Base-by-base conservation (phyloP, 2,888 invertebrate species). In the Abrostola tripartita region DNA sequence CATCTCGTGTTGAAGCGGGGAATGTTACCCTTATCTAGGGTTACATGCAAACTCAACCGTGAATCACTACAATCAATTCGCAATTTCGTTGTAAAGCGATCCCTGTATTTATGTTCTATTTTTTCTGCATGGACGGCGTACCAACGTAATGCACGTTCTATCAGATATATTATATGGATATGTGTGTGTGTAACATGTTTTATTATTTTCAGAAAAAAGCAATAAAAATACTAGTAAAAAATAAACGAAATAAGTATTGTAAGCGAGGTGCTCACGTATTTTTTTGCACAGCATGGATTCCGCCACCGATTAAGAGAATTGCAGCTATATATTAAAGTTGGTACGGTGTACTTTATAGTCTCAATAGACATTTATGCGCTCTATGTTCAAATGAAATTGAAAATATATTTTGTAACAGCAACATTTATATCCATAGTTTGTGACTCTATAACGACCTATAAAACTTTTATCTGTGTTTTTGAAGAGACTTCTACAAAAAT, bases 21-120 rank as follows among this genome's bases (percentile, higher is more conserved):
- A 88, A 88, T 86, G 86, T 85, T 85, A 85, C 86, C 85, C 87
- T 92, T 93, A 92, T 92, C 92, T 89, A 78, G 82, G 85, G 85
- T 85, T 88, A 90, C 91, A 93, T 91, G 92, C 91, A 89, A 92
- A 91, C 88, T 88, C 78, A 71, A 76, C 81, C 72, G 68, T 76
- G 86, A 82, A 89, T 87, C 86, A 85, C 85, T 81, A 87, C 87
- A 87, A 90, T 90, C 88, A 88, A 90, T 91, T 88, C 80, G 79
- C 84, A 81, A 85, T 85, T 86, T 84, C 73, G 76, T 81, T 79
- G 78, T 76, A 79, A 81, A 81, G 75, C 79, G 73, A 80, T 80
- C 76, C 66, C 65, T 66, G 54, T 74, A 74, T 76, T 70, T 67
- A 66, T 63, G 50, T 49, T 74, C 37, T 54, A 50, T 54, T 62